Percentiles rank a stretch among this genome's conserved stretches.
Conservation (phyloP, 2,797 vertebrate species). For the Parauchenoglanis punctatus region DNA sequence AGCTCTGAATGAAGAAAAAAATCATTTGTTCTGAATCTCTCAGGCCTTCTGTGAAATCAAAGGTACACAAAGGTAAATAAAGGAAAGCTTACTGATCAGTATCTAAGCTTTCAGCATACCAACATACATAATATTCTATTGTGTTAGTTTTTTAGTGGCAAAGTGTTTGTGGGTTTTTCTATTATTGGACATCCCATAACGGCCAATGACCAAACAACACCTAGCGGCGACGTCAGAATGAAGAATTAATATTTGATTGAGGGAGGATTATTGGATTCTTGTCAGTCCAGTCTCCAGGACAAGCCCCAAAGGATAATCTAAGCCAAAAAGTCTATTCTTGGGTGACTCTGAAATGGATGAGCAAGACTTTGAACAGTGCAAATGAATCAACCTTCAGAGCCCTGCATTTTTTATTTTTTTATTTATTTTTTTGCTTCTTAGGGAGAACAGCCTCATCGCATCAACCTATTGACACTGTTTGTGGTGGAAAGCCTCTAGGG, state of each 20-base stretch:
- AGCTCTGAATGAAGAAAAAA: not conserved
- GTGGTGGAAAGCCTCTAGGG: constrained; percentile 36
- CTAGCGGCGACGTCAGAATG: constrained; percentile 36
- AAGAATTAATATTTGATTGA: constrained; percentile 56
- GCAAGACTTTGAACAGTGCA: constrained; percentile 33
- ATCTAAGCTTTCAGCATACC: not conserved
- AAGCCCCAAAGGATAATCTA: constrained; percentile 48
- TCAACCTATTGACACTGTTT: constrained; percentile 37
- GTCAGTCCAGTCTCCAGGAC: constrained; percentile 27
- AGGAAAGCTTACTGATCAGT: not conserved
- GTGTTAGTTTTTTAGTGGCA: not conserved
- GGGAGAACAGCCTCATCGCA: constrained; percentile 29
- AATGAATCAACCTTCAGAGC: constrained; percentile 50
- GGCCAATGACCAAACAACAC: constrained; percentile 4
- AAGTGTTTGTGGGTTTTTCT: not conserved
- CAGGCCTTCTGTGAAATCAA: not conserved
- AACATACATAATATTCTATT: not conserved
- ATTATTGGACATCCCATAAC: constrained; percentile 19
- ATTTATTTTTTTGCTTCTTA: constrained; percentile 14
- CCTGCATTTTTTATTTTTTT: constrained; percentile 25
- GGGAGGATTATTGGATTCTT: constrained; percentile 47
- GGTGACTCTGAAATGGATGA: constrained; percentile 45
- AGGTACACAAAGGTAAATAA: not conserved
- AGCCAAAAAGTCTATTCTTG: constrained; percentile 53
- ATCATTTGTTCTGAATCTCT: not conserved